Conservation (phyloP, 2,888 invertebrate species). For the Oasisia sp. region DNA sequence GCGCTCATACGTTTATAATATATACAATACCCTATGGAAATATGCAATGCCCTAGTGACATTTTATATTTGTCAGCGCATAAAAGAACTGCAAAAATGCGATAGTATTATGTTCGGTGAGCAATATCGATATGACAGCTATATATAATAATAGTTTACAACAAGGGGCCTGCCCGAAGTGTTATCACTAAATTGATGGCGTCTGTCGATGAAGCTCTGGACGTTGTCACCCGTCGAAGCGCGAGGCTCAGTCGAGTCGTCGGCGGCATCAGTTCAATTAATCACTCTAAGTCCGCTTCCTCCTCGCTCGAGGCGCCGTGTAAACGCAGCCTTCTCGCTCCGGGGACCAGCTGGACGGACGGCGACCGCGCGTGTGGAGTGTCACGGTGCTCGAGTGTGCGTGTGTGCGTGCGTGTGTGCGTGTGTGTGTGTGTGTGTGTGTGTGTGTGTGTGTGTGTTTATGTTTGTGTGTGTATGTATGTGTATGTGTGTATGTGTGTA, state of each 20-base stretch:
- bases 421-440: conserved; percentile 13
- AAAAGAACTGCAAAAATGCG: no score
- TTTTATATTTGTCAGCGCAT: no score
- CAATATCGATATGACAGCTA: no score
- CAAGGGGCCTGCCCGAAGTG: no score
- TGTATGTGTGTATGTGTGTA: neutral
- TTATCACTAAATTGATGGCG: no score
- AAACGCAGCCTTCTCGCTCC: neutral
- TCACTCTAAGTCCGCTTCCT: neutral
- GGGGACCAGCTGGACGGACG: neutral
- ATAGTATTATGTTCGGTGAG: no score
- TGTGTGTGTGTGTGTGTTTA: conserved; percentile 6
- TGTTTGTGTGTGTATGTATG: neutral
- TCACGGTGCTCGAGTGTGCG: neutral
- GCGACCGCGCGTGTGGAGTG: neutral
- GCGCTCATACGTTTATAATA: no score
- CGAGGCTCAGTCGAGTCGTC: neutral
- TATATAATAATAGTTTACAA: no score
- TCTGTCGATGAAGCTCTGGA: neutral
- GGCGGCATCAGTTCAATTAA: conserved; percentile 13
- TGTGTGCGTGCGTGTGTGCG: neutral
- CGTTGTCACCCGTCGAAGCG: neutral
- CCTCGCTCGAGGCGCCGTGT: neutral
- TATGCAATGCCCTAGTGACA: no score
- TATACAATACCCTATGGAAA: no score